Evolutionary conservation across 2,113 vertebrate genomes (phyloP), one percentile per base, ranked within the genome.

Genomic region (Grus americana): DNA sequence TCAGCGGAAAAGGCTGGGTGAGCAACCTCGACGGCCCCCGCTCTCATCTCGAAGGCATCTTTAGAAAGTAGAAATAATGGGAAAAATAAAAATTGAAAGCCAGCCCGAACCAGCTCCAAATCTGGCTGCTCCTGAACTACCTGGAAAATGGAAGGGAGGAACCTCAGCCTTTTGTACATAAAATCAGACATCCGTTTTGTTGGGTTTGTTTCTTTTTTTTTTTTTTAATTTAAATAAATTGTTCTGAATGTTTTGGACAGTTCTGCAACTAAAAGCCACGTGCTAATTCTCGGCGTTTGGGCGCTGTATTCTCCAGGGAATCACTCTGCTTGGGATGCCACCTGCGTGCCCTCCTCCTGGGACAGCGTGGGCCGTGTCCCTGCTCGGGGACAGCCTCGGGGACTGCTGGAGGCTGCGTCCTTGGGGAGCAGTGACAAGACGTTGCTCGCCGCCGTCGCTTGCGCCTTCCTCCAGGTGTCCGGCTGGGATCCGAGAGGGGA

Each of bases 1-100:
- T 11, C 7, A 13, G 32, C 15, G 72, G 66, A 7, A 63, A 49
- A 59, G 19, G 6, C 29, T n/a, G 58, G 11, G 3, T 38, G 38
- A 42, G 10, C 14, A 3, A 1, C 15, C 6, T 0, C 0, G 16
- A 8, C 2, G 6, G 38, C 16, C 29, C 15, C 57, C 50, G 57
- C 14, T 70, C 59, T 38, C 44, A 34, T 61, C 75, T 61, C 59
- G 61, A 65, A 80, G 38, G n/a, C 49, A 44, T 30, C 54, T 52
- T 70, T 27, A 10, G 44, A 30, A 49, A 46, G 61, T 8, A 40
- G 32, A 68, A 68, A 55, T 36, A 68, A 55, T 36, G 24, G 54
- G 30, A 36, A 67, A 67, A 73, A 44, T 10, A 79, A 22, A 34
- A 44, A 29, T 1, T 24, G 30, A 74, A 72, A 70, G 19, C 44